Evolutionary conservation across 1,140 invertebrate genomes (phyloP).

Genomic region (Drosophila burlai): DNA sequence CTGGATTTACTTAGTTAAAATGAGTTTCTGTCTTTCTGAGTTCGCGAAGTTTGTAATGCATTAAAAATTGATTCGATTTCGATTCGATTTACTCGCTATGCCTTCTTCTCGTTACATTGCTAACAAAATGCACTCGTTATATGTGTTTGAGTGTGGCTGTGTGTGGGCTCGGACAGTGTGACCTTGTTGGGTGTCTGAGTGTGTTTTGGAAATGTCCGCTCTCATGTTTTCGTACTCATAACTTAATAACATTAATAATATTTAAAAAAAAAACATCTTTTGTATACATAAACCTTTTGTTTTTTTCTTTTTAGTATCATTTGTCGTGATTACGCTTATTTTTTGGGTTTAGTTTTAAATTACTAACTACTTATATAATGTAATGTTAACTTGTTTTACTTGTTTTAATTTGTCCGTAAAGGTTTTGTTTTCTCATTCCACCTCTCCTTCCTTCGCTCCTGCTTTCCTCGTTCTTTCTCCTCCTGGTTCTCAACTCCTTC

Average conservation of each 20-base stretch:
- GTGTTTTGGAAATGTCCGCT: slow-evolving; percentile 9
- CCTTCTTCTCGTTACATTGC: slow-evolving; percentile 24
- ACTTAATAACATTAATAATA: slow-evolving; percentile 79
- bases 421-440: slow-evolving; percentile 52
- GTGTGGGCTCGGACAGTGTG: slow-evolving; percentile 26
- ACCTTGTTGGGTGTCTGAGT: slow-evolving; percentile 14
- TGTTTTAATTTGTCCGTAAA: slow-evolving; percentile 85
- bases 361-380: slow-evolving; percentile 85
- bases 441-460: neutral
- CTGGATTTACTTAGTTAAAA: slow-evolving; percentile 17
- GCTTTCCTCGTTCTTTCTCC: slow-evolving; percentile 15
- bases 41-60: slow-evolving; percentile 1
- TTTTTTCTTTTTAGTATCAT: slow-evolving; percentile 39
- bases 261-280: slow-evolving; percentile 70
- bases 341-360: slow-evolving; percentile 76
- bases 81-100: slow-evolving; percentile 32
- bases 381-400: slow-evolving; percentile 85
- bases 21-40: slow-evolving; percentile 17
- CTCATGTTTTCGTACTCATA: slow-evolving; percentile 55
- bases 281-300: slow-evolving; percentile 74
- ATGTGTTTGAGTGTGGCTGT: slow-evolving; percentile 32
- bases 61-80: slow-evolving; percentile 52
- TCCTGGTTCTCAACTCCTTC: slow-evolving; percentile 3
- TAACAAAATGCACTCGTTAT: slow-evolving; percentile 66
- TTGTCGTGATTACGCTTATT: slow-evolving; percentile 57